Conservation (phyloP, 2,113 vertebrate genomes). For the Melanostigma gelatinosum region DNA sequence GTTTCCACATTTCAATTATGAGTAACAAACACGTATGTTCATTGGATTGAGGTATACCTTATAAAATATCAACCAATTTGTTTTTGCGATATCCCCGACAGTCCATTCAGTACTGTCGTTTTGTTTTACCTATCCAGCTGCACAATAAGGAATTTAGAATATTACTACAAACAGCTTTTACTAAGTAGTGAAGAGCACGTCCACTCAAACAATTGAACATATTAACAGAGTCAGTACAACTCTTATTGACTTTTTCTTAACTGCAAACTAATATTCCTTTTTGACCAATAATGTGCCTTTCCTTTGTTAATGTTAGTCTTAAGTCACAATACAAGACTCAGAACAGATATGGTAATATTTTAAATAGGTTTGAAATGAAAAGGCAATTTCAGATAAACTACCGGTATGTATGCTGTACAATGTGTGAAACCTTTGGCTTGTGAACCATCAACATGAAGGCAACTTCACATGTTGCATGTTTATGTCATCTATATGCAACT, state of each 20-base stretch:
- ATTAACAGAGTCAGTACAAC: background rate
- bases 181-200: background rate
- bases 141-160: slow-evolving; percentile 9
- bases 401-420: no score
- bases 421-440: background rate
- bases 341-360: background rate
- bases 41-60: slow-evolving; percentile 14
- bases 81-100: slow-evolving; percentile 14
- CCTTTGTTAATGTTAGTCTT: background rate
- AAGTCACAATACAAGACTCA: background rate
- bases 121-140: slow-evolving; percentile 16
- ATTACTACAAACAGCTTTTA: slow-evolving; percentile 2
- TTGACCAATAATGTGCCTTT: background rate
- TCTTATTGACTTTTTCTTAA: background rate
- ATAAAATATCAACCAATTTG: slow-evolving; percentile 25
- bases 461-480: background rate
- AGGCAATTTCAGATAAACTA: background rate
- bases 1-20: slow-evolving; percentile 5
- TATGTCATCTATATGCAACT: background rate
- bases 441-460: background rate
- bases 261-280: background rate
- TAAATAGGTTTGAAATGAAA: background rate
- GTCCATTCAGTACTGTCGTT: slow-evolving; percentile 15
- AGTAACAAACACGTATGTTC: background rate
- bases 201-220: background rate